A percentile compares a stretch with the other conserved stretches of the same genome.
Evolutionary conservation across 2,888 invertebrate genomes (phyloP).

Genomic region (Plagodis pulveraria): DNA sequence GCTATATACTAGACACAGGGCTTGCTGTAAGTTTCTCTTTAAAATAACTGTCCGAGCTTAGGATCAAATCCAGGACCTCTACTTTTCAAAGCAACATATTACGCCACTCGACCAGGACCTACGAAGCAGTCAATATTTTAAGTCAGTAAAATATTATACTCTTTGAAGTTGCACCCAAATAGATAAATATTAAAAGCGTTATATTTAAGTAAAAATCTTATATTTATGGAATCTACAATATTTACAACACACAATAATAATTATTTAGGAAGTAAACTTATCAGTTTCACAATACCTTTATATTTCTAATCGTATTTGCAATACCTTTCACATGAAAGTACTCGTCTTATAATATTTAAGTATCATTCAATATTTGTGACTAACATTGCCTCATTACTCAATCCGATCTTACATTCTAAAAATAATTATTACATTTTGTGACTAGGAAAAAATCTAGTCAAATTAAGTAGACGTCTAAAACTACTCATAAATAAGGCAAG

Average conservation of each 20-base stretch:
- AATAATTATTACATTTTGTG: conserved; percentile 60
- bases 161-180: conserved; percentile 1
- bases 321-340: conserved; percentile 15
- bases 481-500: conserved; percentile 75
- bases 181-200: conserved; percentile 23
- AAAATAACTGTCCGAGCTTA: too few species aligned
- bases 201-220: conserved; percentile 32
- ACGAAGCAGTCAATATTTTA: background rate
- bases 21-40: too few species aligned
- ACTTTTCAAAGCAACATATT: too few species aligned
- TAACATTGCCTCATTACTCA: conserved; percentile 8
- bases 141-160: background rate
- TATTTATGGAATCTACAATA: conserved; percentile 28
- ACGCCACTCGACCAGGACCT: too few species aligned
- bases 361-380: conserved; percentile 18
- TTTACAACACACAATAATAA: conserved; percentile 39
- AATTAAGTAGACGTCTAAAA: conserved; percentile 63
- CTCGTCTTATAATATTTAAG: conserved; percentile 12
- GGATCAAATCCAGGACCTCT: too few species aligned
- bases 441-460: conserved; percentile 81
- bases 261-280: conserved; percentile 20
- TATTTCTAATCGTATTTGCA: conserved; percentile 12
- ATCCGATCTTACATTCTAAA: conserved; percentile 38
- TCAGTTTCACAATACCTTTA: background rate
- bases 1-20: too few species aligned